A percentile compares a stretch with the other conserved stretches of the same genome.
Conservation (phyloP, 2,113 vertebrate genomes). For the Carassius gibelio region DNA sequence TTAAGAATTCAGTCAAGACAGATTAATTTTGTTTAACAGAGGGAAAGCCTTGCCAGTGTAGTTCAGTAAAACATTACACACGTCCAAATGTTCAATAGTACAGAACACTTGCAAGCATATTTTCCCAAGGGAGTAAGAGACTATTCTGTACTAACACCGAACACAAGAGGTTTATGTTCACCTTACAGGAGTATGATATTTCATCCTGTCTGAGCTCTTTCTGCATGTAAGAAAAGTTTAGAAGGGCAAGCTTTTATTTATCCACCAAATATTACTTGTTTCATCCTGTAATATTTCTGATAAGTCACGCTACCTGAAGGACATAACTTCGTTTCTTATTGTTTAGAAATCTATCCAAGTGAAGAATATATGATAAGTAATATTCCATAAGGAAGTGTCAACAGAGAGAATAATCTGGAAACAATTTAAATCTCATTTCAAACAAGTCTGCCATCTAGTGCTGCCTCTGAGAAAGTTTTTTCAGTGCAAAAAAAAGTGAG, state of each 20-base stretch:
- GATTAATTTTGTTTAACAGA: not conserved
- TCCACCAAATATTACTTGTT: not conserved
- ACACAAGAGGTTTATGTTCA: not conserved
- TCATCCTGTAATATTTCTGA: not conserved
- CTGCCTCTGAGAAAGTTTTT: slow-evolving; percentile 14
- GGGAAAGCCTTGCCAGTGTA: not conserved
- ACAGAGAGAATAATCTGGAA: not conserved
- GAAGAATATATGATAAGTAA: not conserved
- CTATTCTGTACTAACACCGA: not conserved
- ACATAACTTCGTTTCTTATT: not conserved
- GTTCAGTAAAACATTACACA: not conserved
- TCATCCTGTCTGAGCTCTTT: not conserved
- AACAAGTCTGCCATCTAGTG: slow-evolving; percentile 60
- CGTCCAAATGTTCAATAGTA: slow-evolving; percentile 22
- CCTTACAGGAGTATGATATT: not conserved
- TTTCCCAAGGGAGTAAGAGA: slow-evolving; percentile 18
- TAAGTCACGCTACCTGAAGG: not conserved
- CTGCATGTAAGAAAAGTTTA: not conserved
- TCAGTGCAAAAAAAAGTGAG: not conserved
- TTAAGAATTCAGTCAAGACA: not conserved
- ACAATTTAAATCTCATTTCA: not conserved
- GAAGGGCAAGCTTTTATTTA: slow-evolving; percentile 6
- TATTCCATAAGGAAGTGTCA: not conserved
- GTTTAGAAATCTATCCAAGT: not conserved
- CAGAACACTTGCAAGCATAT: slow-evolving; percentile 11